Evolutionary conservation across 2,888 invertebrate species (phyloP), one percentile per base, ranked within the genome.

Genomic region (Cataglyphis altisquamis): DNA sequence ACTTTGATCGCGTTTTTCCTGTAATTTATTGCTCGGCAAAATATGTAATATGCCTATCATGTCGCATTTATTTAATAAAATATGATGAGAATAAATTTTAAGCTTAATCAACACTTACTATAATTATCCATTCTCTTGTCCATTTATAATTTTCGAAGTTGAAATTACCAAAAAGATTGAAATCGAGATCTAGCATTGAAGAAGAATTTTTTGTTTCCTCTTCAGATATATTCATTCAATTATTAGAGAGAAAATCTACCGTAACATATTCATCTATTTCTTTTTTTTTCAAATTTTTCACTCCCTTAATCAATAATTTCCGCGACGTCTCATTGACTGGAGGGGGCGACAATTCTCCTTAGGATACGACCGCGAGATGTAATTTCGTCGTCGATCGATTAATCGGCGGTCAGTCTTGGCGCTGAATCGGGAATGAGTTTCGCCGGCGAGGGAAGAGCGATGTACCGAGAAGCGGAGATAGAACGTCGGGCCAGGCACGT

Each of bases 401-500:
- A 89, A 89, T 89, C 82, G 88, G 72, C 86, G 89, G 88, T 89
- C 89, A 83, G 85, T 12, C 68, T 9, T 82, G 86, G 85, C 83
- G 83, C 62, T 83, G 88, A 85, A 89, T 89, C 81, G 78, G 83
- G 85, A 90, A 86, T 86, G 84, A 87, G 84, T 83, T 86, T 87
- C 39, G 80, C 80, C 83, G 87, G n/a, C 85, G 86, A 60, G 84
- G 84, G 80, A 85, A 84, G 57, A 68, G 73, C 66, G 87, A 72
- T 55, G 83, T 66, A 74, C 77, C 86, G 82, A 87, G 82, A 87
- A 62, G 78, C 75, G 84, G 81, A 83, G 87, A 88, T 82, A 82
- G 89, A 86, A 84, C 82, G 84, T 84, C 82, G 88, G 52, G 87
- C 85, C 88, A 87, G 91, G 89, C 89, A 91, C 92, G 93, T 93